These are phyloP conservation scores for Danionella dracula DNA, from an alignment of 2,797 vertebrate genomes.

Conservation along the genomic window DNA sequence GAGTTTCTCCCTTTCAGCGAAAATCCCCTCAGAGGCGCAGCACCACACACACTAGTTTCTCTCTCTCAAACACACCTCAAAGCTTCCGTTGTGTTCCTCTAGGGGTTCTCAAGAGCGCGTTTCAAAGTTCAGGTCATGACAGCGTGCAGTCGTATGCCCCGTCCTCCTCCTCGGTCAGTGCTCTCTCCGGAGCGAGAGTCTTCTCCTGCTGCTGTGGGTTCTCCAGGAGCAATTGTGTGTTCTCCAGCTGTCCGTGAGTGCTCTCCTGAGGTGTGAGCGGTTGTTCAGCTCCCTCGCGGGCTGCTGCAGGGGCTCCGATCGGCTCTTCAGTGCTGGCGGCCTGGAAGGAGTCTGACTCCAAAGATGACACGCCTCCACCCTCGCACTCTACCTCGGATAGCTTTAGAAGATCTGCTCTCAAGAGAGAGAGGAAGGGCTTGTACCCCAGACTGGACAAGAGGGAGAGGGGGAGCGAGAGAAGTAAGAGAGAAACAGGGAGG, in stretches of 20 bases:
- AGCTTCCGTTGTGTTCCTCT: too few species aligned
- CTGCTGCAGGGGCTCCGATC: conserved; percentile 59
- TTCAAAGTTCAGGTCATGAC: conserved; percentile 42
- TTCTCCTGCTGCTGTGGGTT: conserved; percentile 66
- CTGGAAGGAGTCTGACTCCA: conserved; percentile 82
- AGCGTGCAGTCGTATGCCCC: conserved; percentile 88
- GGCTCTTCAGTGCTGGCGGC: conserved; percentile 73
- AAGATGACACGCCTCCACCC: conserved; percentile 52
- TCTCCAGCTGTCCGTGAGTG: background rate
- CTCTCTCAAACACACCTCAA: too few species aligned
- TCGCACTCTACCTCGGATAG: conserved; percentile 77
- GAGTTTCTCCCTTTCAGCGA: too few species aligned
- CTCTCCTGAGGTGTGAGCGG: conserved; percentile 36
- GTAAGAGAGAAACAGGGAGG: too few species aligned
- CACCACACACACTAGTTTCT: too few species aligned
- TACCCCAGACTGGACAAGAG: conserved; percentile 81
- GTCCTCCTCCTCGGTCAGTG: conserved; percentile 64
- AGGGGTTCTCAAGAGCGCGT: too few species aligned
- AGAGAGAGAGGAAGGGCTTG: conserved; percentile 90
- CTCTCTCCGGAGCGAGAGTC: conserved; percentile 26
- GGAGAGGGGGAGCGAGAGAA: background rate
- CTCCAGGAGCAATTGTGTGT: background rate
- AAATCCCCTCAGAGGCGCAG: too few species aligned
- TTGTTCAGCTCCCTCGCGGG: conserved; percentile 73
- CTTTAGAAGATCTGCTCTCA: conserved; percentile 90